A percentile compares a stretch with the other conserved stretches of the same genome.
Conservation (phyloP, 2,888 invertebrate genomes). For the Steinernema hermaphroditum region DNA sequence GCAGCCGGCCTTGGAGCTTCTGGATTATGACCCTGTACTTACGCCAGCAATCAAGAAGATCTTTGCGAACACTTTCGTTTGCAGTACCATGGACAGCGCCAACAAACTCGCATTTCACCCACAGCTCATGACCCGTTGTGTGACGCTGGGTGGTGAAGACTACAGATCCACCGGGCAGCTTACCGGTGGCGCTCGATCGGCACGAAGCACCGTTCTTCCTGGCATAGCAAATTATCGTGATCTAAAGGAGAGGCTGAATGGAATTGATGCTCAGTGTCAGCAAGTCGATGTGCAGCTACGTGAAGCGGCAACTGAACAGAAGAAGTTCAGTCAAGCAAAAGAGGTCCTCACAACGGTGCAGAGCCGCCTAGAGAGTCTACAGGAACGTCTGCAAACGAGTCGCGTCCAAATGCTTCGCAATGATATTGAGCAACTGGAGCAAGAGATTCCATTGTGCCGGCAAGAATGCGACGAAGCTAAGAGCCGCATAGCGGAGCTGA, state of each 20-base stretch:
- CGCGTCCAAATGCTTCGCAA: conserved; percentile 44
- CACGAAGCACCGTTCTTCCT: not conserved
- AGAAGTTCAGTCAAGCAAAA: conserved; percentile 36
- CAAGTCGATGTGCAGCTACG: not conserved
- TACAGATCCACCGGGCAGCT: conserved; percentile 87
- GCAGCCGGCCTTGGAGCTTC: conserved; percentile 43
- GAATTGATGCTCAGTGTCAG: not conserved
- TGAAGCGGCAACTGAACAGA: not conserved
- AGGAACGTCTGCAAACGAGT: conserved; percentile 43
- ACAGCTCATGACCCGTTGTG: conserved; percentile 68
- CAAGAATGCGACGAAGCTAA: conserved; percentile 35
- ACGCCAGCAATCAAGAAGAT: conserved; percentile 82
- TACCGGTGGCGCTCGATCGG: conserved; percentile 74
- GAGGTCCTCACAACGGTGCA: conserved; percentile 25
- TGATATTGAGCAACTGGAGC: conserved; percentile 41
- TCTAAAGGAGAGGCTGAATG: not conserved
- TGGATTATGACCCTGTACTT: conserved; percentile 66
- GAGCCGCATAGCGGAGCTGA: conserved; percentile 39
- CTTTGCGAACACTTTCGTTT: conserved; percentile 84
- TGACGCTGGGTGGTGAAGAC: conserved; percentile 88
- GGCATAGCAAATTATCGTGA: not conserved
- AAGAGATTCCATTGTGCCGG: conserved; percentile 33
- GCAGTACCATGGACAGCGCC: conserved; percentile 77
- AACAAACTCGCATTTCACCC: conserved; percentile 79
- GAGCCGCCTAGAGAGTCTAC: conserved; percentile 38